These are phyloP conservation scores for Microtus obscurus DNA, from an alignment of 2,797 vertebrate species.

Conservation along the genomic window DNA sequence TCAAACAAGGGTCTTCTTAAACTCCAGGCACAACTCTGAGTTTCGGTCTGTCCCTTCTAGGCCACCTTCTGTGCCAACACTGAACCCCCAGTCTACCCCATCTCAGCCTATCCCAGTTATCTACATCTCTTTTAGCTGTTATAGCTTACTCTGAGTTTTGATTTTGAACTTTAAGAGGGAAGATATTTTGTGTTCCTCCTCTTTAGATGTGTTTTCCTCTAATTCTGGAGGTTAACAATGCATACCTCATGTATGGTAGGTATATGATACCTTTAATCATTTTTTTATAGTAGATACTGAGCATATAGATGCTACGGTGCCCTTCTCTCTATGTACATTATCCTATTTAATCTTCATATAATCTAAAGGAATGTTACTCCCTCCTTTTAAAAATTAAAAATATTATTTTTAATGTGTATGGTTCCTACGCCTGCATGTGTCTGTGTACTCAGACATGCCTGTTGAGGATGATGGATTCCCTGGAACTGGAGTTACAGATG, in stretches of 20 bases:
- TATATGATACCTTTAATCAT: not conserved
- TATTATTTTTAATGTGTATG: not conserved
- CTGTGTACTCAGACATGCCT: not conserved
- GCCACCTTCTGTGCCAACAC: not conserved
- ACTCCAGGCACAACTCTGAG: not conserved
- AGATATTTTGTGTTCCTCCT: not conserved
- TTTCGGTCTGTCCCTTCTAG: not conserved
- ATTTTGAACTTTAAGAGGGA: not conserved
- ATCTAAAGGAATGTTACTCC: not conserved
- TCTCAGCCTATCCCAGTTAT: rapidly evolving
- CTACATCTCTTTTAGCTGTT: not conserved
- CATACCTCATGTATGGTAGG: not conserved
- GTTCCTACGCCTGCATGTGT: not conserved
- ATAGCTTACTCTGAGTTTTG: not conserved
- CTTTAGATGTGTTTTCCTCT: not conserved
- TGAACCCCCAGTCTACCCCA: no score
- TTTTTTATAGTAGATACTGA: constrained; percentile 48
- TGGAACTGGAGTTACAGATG: not conserved
- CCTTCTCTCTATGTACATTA: not conserved
- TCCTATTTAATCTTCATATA: not conserved
- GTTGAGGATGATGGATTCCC: not conserved
- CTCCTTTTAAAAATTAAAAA: not conserved
- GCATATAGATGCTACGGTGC: not conserved
- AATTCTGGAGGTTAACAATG: not conserved
- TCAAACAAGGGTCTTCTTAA: not conserved